phyloP scores from a whole-genome alignment of 1,140 invertebrate genomes.

The Aphidius gifuensis region DNA sequence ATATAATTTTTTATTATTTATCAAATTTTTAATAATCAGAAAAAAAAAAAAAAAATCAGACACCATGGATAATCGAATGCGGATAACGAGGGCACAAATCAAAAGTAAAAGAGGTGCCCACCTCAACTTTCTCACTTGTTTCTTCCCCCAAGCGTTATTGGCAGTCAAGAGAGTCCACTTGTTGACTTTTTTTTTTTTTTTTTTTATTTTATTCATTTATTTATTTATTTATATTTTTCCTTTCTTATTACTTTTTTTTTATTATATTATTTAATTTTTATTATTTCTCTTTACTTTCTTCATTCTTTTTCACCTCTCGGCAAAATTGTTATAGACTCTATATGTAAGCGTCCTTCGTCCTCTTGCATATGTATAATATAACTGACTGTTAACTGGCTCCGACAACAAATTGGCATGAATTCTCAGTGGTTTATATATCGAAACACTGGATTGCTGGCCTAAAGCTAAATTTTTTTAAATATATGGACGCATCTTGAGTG shows the following conservation, averaged over 20 bases:
- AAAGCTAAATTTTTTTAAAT: background rate
- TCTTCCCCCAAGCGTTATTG: conserved; percentile 13
- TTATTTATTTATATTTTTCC: conserved; percentile 29
- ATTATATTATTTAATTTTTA: conserved; percentile 13
- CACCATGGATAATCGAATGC: conserved; percentile 13
- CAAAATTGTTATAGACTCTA: conserved; percentile 12
- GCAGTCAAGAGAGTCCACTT: conserved; percentile 2
- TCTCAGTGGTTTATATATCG: conserved; percentile 28
- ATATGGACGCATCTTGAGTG: conserved; percentile 15
- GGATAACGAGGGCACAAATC: conserved; percentile 46
- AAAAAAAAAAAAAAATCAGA: too few relatives aligned
- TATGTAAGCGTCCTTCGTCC: conserved; percentile 8
- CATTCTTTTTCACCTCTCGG: conserved; percentile 10
- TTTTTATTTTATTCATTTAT: conserved; percentile 9
- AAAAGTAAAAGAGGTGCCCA: conserved; percentile 24
- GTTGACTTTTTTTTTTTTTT: too few relatives aligned
- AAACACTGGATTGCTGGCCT: conserved; percentile 16
- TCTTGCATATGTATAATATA: conserved; percentile 33
- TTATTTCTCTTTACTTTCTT: conserved; percentile 28
- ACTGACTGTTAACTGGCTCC: conserved; percentile 27
- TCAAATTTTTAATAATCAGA: too few relatives aligned
- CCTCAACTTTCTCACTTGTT: conserved; percentile 36
- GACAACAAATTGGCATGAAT: conserved; percentile 52
- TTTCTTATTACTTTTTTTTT: conserved; percentile 1
- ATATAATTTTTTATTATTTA: too few relatives aligned